Evolutionary conservation across 1,140 invertebrate genomes (phyloP), one percentile per base, ranked within the genome.

Genomic region (Neotoxoptera formosana): DNA sequence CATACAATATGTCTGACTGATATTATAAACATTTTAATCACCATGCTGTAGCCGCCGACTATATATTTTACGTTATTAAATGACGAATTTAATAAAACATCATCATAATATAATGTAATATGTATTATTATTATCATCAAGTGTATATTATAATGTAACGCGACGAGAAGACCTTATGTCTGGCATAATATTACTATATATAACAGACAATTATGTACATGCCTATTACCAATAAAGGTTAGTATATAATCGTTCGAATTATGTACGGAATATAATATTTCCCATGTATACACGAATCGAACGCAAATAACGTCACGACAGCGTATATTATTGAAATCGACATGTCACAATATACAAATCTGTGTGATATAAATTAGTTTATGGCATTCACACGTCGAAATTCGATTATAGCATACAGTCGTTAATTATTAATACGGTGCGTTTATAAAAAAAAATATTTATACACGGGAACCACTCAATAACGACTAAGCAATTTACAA

Each of bases 321-420:
- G 7, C 45, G 45, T 7, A 20, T 8, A 34, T 87, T 87, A 34
- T 87, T 87, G 0, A 87, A 51, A 51, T 48, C 17, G 30, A 21
- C 34, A 76, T 47, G 30, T 87, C 47, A 48, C 30, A 87, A 87
- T 14, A 87, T 14, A 88, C 47, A 51, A 88, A 88, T 88, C 87
- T 51, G 48, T 53, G n/a, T 53, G 48, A 34, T 48, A 21, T 53
- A 53, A 88, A 34, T n/a, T 21, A 48, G n/a, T 88, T 87, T 88
- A 88, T 51, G 48, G 3, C 20, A n/a, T 51, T 88, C 47, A 53
- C 47, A 53, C n/a, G 48, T 88, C 51, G 48, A 53, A 88, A 88
- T 88, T 88, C 87, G 48, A 88, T 88, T 51, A 20, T 53, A 47
- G 51, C 34, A 53, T 17, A 76, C 30, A n/a, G 4, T 76, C 11